phyloP scores from a whole-genome alignment of 2,888 invertebrate genomes.

The Choreutis nemorana region DNA sequence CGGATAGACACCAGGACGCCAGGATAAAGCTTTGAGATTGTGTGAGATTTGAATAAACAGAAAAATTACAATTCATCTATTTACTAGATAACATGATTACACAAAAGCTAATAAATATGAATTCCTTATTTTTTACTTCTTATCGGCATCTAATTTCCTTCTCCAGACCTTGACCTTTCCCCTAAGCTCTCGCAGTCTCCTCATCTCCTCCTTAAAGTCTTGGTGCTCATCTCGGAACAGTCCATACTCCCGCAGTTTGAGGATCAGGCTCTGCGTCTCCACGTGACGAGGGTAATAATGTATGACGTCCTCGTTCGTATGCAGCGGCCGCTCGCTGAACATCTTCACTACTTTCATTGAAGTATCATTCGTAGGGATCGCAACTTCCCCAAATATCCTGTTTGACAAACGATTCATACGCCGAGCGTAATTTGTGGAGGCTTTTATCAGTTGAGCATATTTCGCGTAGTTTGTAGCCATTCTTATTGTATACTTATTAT shows the following conservation, averaged over 20 bases:
- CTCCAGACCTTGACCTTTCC: constrained; percentile 74
- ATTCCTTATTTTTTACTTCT: constrained; percentile 22
- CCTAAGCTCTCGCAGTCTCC: constrained; percentile 74
- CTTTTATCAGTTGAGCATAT: constrained; percentile 74
- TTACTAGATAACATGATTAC: too few species aligned
- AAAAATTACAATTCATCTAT: too few species aligned
- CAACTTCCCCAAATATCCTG: constrained; percentile 89
- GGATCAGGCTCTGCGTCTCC: constrained; percentile 78
- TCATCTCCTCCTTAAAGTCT: constrained; percentile 90
- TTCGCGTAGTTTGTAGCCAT: constrained; percentile 72
- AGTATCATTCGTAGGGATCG: constrained; percentile 74
- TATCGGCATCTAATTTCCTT: constrained; percentile 47
- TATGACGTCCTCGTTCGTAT: constrained; percentile 75
- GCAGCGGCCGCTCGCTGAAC: constrained; percentile 77
- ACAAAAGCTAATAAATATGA: neutral
- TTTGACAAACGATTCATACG: constrained; percentile 88
- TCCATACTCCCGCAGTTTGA: constrained; percentile 76
- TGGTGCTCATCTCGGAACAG: constrained; percentile 87
- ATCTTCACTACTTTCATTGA: constrained; percentile 85
- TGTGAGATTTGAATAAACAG: neutral
- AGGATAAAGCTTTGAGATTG: neutral
- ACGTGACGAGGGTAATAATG: constrained; percentile 89
- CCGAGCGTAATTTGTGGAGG: constrained; percentile 79
- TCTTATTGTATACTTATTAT: too few species aligned
- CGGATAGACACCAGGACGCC: too few species aligned